Evolutionary conservation across 2,113 vertebrate species (phyloP).

Genomic region (Bubo scandiacus): DNA sequence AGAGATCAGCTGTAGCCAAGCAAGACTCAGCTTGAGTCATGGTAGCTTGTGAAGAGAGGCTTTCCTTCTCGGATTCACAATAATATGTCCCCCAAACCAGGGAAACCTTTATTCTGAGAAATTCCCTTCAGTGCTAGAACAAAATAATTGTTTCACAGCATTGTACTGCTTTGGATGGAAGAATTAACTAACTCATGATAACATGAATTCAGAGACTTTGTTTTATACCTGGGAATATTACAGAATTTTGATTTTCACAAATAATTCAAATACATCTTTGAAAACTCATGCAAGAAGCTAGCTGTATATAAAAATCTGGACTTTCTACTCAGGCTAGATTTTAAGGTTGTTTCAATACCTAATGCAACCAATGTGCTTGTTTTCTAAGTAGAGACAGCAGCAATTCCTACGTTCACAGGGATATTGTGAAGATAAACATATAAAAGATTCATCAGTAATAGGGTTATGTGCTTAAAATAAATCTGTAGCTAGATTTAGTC

Average conservation of each 20-base stretch:
- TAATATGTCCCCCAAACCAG: not conserved
- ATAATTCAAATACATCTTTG: not conserved
- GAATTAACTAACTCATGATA: not conserved
- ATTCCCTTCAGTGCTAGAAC: not conserved
- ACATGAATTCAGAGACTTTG: not conserved
- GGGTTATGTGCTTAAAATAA: slow-evolving; percentile 24
- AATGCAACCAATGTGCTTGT: not conserved
- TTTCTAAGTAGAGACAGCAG: not conserved
- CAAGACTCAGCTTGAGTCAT: not conserved
- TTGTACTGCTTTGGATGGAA: not conserved
- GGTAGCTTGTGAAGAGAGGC: not conserved
- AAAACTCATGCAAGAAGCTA: not conserved
- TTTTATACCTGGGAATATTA: not conserved
- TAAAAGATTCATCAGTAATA: slow-evolving; percentile 8
- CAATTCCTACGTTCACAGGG: not conserved
- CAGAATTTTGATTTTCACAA: not conserved
- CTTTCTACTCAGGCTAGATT: not conserved
- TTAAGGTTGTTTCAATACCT: not conserved
- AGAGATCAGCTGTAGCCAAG: not conserved
- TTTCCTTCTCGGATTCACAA: not conserved
- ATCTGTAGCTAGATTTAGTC: not conserved
- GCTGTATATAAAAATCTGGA: not conserved
- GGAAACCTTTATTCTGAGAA: not conserved
- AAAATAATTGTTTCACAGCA: not conserved
- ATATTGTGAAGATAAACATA: not conserved